Evolutionary conservation across 2,113 vertebrate genomes (phyloP), one percentile per base, ranked within the genome.

Genomic region (Maccullochella peelii): DNA sequence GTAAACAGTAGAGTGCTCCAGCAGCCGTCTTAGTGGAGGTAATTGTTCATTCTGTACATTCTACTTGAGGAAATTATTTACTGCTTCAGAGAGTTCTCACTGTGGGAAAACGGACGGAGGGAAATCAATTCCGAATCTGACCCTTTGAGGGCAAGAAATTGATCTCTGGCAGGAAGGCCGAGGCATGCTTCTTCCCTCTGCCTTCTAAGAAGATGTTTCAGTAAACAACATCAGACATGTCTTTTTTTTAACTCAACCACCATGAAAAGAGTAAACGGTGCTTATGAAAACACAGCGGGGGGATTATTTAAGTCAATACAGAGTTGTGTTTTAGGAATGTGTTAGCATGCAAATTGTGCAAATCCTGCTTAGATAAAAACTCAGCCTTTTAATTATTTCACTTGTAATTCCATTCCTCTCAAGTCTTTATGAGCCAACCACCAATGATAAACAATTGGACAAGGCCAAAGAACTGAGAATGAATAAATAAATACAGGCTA

Each of bases 111-210:
- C 84, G 80, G 73, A 91, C 57, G 63, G 44, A 82, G 59, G 79
- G 50, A 83, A 93, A 91, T 89, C 90, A 83, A 91, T 89, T 84
- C 50, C 1, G 36, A 85, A 83, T 86, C 55, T 89, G 86, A 91
- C 91, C 87, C 73, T 66, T 21, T 25, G 72, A 86, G 86, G 88
- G 86, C 88, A 80, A 82, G 74, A 42, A 74, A 91, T 89, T 88
- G 90, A 92, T 92, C 75, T 72, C 20, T 16, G 49, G 49, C 42
- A 74, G 55, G 71, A 70, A 80, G 30, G 76, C 52, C 15, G 4
- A 47, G 73, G 61, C 23, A 6, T 38, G 38, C 71, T 55, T 47
- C 68, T 50, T 84, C 33, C 18, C 21, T 70, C 58, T 73, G 18
- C 50, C 70, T 52, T 73, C 33, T 47, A 25, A 5, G 30, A 78